These are phyloP conservation scores for Mixornis gularis DNA, from an alignment of 2,113 vertebrate genomes.

Conservation along the genomic window DNA sequence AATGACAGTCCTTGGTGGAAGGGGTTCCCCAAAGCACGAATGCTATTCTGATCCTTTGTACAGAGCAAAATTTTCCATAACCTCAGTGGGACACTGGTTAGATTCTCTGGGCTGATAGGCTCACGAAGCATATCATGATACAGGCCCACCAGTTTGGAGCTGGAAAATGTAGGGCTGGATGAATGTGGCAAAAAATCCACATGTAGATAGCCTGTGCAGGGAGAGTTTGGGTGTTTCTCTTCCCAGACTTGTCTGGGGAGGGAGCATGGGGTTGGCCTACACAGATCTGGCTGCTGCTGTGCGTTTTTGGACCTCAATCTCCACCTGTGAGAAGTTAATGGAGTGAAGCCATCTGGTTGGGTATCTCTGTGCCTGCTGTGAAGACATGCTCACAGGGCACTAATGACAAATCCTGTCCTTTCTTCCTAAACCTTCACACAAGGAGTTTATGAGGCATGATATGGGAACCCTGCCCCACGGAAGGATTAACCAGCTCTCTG, in stretches of 20 bases:
- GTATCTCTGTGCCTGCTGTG: not conserved
- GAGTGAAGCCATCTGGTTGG: conserved; percentile 1
- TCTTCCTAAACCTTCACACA: not conserved
- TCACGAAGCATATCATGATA: not conserved
- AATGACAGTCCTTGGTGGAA: not conserved
- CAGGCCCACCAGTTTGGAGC: not conserved
- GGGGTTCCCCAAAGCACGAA: not conserved
- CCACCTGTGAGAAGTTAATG: conserved; percentile 14
- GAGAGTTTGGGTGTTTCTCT: not conserved
- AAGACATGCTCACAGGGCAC: not conserved
- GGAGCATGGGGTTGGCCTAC: not conserved
- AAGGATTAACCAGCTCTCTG: conserved; percentile 23
- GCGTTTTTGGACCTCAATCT: not conserved
- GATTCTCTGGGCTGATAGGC: not conserved
- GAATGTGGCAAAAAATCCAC: not conserved
- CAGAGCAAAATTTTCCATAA: not conserved
- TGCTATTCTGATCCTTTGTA: not conserved
- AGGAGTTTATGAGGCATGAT: conserved; percentile 38
- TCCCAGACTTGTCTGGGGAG: not conserved
- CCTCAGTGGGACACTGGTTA: not conserved
- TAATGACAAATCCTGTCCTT: not conserved
- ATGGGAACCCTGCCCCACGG: not conserved
- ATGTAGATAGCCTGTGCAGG: not conserved
- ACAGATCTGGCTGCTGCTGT: not conserved
- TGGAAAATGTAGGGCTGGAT: not conserved